Evolutionary conservation across 1,140 invertebrate genomes (phyloP).

Genomic region (Schmidtea mediterranea): DNA sequence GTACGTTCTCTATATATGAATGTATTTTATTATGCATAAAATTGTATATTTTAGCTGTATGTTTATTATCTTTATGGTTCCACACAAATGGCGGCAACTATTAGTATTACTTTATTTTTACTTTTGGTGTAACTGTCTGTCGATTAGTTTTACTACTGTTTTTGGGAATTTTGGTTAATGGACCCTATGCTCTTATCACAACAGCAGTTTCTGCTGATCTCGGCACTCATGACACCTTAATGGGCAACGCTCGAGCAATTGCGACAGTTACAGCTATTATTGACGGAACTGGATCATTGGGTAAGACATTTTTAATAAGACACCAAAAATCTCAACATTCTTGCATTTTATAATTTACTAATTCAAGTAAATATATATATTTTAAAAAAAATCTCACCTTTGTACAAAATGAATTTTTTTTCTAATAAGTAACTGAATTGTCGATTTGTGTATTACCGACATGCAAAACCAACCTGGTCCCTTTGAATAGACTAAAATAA

Average conservation of each 20-base stretch:
- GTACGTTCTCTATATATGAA: too few relatives aligned
- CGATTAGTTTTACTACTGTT: slow-evolving; percentile 37
- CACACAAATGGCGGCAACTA: slow-evolving; percentile 33
- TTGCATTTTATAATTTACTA: too few relatives aligned
- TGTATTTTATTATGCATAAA: too few relatives aligned
- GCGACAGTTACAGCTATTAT: slow-evolving; percentile 86
- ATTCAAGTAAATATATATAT: too few relatives aligned
- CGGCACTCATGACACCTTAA: slow-evolving; percentile 54
- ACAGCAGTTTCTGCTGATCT: slow-evolving; percentile 78
- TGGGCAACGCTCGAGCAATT: slow-evolving; percentile 56
- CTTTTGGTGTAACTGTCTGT: not conserved
- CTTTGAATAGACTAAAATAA: too few relatives aligned
- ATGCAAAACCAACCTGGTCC: too few relatives aligned
- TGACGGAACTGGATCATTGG: slow-evolving; percentile 71
- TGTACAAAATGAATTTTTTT: too few relatives aligned
- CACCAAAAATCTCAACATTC: too few relatives aligned
- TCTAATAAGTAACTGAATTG: too few relatives aligned
- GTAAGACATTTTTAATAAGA: slow-evolving; percentile 21
- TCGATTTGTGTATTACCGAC: too few relatives aligned
- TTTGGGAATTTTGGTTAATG: slow-evolving; percentile 59
- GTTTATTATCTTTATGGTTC: slow-evolving; percentile 45
- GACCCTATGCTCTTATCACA: slow-evolving; percentile 75
- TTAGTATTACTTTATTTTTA: slow-evolving; percentile 12
- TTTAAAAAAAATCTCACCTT: too few relatives aligned
- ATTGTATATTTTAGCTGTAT: slow-evolving; percentile 36